Conservation (phyloP, 2,797 vertebrate species). For the Gobionotothen gibberifrons region DNA sequence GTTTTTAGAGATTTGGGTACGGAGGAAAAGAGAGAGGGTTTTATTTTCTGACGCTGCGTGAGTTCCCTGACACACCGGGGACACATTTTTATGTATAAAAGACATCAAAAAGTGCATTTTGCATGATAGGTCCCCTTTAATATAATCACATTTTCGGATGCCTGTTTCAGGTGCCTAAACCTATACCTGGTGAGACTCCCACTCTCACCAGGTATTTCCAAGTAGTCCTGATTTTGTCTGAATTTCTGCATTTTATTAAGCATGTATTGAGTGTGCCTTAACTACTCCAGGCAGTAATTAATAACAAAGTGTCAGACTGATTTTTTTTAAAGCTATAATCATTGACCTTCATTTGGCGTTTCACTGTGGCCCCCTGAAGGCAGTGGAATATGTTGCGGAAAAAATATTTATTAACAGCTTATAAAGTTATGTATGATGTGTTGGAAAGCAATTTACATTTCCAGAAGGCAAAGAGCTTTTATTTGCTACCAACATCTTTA, state of each 20-base stretch:
- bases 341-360: constrained; percentile 2
- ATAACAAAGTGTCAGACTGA: background rate
- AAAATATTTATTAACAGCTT: background rate
- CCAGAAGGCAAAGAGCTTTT: background rate
- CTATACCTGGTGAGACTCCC: background rate
- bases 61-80: no score
- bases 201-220: background rate
- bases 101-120: no score
- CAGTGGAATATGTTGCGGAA: background rate
- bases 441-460: background rate
- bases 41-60: no score
- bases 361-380: background rate
- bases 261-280: background rate
- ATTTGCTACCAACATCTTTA: background rate
- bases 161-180: background rate
- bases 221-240: background rate
- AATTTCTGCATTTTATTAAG: no score
- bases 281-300: background rate
- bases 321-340: background rate
- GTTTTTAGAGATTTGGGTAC: no score
- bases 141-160: background rate
- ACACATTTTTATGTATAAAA: no score
- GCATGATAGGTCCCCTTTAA: background rate
- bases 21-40: no score
- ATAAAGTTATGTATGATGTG: background rate